Base-by-base conservation (phyloP, 2,113 vertebrate genomes). In the Neoarius graeffei region DNA sequence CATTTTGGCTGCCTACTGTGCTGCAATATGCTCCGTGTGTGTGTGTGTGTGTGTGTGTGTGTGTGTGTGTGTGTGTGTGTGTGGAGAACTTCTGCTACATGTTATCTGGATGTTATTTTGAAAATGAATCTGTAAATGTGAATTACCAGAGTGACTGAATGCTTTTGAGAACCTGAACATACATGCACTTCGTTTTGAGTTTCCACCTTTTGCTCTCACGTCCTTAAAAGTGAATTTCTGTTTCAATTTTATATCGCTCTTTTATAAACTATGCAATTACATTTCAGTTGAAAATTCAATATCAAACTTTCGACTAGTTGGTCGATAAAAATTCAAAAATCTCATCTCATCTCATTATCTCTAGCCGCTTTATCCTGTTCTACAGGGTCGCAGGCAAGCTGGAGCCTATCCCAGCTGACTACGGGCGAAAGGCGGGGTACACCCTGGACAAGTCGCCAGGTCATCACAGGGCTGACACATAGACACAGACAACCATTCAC, bases 31-130 rank as follows among this genome's bases (percentile, higher is more conserved):
- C 25, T 74, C 27, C 15, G 27, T 35, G 67, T 71, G 67, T 71
- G 67, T 71, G 66, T 69, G 64, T 66, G 64, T 66, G 64, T 66
- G 60, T 64, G 64, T n/a, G 64, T 66, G 67, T 30, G 69, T 42
- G 42, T 42, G 42, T 35, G 35, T 42, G 69, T 71, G 10, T 14
- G 71, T n/a, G n/a, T n/a, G n/a, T n/a, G n/a, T n/a, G n/a, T n/a
- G n/a, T n/a, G n/a, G 62, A 64, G 1, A 6, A 48, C 19, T 19
- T 74, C 35, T 42, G 71, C 71, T 74, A 48, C 67, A 69, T 17
- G 4, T 30, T 71, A 30, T 14, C 67, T 30, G 35, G 5, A 20
- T 20, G 14, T 35, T 30, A 15, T 10, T 35, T 23, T 69, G 14
- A 30, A 27, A 30, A 27, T 1, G 5, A 30, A 67, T 67, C n/a